A percentile compares a stretch with the other conserved stretches of the same genome.
These are phyloP conservation scores for Cyclina sinensis DNA, from an alignment of 1,140 invertebrate species.

Conservation along the genomic window DNA sequence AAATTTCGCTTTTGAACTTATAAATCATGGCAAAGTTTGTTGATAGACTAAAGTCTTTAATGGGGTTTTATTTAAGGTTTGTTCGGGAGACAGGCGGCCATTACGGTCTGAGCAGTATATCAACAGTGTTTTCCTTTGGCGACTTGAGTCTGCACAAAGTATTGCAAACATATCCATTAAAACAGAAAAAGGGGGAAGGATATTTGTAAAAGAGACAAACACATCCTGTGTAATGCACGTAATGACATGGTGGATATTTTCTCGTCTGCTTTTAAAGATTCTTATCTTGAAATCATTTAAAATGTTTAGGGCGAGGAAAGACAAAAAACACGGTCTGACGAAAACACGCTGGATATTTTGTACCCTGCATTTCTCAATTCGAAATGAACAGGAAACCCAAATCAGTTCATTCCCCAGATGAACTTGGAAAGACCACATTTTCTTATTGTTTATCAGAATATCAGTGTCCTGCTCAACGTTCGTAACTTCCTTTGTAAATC, in stretches of 20 bases:
- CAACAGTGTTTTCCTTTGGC: constrained; percentile 6
- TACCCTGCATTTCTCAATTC: too few relatives aligned
- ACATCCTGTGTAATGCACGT: not conserved
- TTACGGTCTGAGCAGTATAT: constrained; percentile 28
- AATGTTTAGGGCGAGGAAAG: not conserved
- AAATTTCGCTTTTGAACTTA: constrained; percentile 61
- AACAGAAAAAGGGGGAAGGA: not conserved
- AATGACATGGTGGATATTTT: not conserved
- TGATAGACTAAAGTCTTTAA: constrained; percentile 38
- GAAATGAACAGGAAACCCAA: too few relatives aligned
- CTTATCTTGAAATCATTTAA: not conserved
- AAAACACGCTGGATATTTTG: too few relatives aligned
- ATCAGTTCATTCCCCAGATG: too few relatives aligned
- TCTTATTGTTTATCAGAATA: too few relatives aligned
- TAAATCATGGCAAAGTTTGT: constrained; percentile 37
- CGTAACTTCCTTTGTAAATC: too few relatives aligned
- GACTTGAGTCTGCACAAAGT: constrained; percentile 29
- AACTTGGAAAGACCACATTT: too few relatives aligned
- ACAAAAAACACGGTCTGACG: not conserved
- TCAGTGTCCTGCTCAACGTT: too few relatives aligned
- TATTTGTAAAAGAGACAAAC: not conserved
- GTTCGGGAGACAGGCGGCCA: not conserved
- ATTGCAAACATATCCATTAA: constrained; percentile 36
- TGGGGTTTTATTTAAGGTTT: constrained; percentile 28
- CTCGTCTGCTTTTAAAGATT: not conserved